Percentiles rank a stretch among this genome's conserved stretches.
phyloP scores from a whole-genome alignment of 37 sponge, comb jelly and placozoan genomes.

The Lycopodina hypogea region DNA sequence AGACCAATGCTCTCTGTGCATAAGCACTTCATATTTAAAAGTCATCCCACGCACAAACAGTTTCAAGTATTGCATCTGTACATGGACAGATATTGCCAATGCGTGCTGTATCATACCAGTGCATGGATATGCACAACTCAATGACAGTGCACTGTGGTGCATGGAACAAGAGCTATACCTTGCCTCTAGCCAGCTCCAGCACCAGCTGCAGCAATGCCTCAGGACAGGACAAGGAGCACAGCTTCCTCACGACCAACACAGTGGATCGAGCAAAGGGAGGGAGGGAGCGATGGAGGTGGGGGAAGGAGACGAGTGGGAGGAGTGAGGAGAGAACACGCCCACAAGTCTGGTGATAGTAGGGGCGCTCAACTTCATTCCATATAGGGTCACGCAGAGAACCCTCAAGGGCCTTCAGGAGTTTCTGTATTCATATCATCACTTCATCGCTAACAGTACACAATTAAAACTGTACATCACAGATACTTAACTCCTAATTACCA shows the following conservation, averaged over 20 bases:
- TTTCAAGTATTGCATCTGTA: no score
- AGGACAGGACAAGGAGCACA: slow-evolving; percentile 2
- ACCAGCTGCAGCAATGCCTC: slow-evolving; percentile 1
- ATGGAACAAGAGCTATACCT: no score
- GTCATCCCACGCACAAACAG: no score
- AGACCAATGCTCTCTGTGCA: no score
- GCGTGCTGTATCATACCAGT: no score
- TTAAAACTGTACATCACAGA: no score
- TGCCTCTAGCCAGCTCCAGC: slow-evolving; percentile 13
- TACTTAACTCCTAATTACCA: no score
- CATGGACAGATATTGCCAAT: no score
- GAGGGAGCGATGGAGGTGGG: slow-evolving; percentile 12
- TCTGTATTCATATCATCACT: no score
- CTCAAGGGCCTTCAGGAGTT: neutral
- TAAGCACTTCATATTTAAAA: no score
- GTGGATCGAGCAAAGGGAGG: slow-evolving; percentile 2
- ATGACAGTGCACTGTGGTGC: no score
- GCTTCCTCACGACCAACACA: slow-evolving; percentile 1
- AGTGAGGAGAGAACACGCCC: neutral
- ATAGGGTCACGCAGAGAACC: neutral
- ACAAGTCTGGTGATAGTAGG: slow-evolving; percentile 16
- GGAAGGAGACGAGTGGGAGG: slow-evolving; percentile 6
- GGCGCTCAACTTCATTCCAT: slow-evolving; percentile 27
- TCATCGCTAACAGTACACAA: neutral
- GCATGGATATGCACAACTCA: no score